These are phyloP conservation scores for Drosophila kikkawai DNA, from an alignment of 1,140 invertebrate species.

Conservation along the genomic window DNA sequence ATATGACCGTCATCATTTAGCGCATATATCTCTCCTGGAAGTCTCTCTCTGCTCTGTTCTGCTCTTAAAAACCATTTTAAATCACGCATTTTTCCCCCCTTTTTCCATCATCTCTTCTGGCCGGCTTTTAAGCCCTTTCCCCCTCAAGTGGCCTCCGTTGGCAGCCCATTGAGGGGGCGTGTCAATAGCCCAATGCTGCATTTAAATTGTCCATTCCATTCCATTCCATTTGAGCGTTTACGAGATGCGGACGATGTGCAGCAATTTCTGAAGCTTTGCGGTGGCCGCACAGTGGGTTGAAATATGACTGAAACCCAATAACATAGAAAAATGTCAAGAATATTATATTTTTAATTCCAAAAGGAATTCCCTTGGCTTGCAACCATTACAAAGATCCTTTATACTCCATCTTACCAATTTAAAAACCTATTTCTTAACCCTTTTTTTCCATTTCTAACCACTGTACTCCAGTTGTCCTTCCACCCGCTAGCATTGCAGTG, in stretches of 20 bases:
- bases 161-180: conserved; percentile 69
- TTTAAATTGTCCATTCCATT: conserved; percentile 65
- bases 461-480: conserved; percentile 3
- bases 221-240: conserved; percentile 68
- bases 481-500: neutral
- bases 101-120: conserved; percentile 1
- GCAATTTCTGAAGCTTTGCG: conserved; percentile 46
- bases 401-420: neutral
- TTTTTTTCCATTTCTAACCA: neutral
- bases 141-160: conserved; percentile 15
- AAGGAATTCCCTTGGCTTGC: neutral
- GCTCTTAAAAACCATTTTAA: conserved; percentile 69
- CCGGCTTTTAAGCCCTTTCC: neutral
- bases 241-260: conserved; percentile 62
- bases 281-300: conserved; percentile 4
- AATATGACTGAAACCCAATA: neutral
- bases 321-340: too few relatives aligned
- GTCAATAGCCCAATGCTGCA: conserved; percentile 69
- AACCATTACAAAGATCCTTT: neutral
- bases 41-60: conserved; percentile 11
- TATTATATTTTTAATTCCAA: too few relatives aligned
- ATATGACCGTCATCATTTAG: conserved; percentile 72
- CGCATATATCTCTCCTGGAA: conserved; percentile 37
- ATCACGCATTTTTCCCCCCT: conserved; percentile 45
- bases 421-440: neutral